These are phyloP conservation scores for Drosophila lacertosa DNA, from an alignment of 1,140 invertebrate species.

Conservation along the genomic window DNA sequence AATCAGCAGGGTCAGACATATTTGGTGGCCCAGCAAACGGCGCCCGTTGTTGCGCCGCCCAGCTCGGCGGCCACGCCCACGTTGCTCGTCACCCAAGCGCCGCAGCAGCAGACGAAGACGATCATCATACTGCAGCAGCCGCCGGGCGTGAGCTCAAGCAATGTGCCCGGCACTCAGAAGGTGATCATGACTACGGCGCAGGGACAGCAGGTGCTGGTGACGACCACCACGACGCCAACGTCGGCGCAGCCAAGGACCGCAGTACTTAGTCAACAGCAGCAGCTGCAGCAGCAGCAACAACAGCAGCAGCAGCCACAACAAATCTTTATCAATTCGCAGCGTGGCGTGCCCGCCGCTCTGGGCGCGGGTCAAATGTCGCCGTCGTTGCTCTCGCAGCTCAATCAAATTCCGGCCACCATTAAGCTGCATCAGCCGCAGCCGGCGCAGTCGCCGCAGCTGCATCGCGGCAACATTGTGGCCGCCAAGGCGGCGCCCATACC, in stretches of 20 bases:
- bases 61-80: conserved; percentile 52
- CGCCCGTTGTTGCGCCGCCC: conserved; percentile 65
- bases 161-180: conserved; percentile 84
- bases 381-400: conserved; percentile 71
- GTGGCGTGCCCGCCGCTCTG: conserved; percentile 46
- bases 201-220: conserved; percentile 88
- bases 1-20: conserved; percentile 85
- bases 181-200: conserved; percentile 88
- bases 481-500: conserved; percentile 62
- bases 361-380: conserved; percentile 76
- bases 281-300: conserved; percentile 32
- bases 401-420: conserved; percentile 81
- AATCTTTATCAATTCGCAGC: conserved; percentile 75
- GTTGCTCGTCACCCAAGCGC: conserved; percentile 80
- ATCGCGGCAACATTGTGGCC: conserved; percentile 42
- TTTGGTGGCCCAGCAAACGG: conserved; percentile 85
- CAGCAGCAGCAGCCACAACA: conserved; percentile 62
- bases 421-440: conserved; percentile 74
- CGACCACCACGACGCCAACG: conserved; percentile 81
- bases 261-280: conserved; percentile 40
- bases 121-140: conserved; percentile 90
- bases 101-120: conserved; percentile 86
- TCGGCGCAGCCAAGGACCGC: conserved; percentile 35
- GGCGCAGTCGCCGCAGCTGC: conserved; percentile 25
- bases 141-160: conserved; percentile 46